These are phyloP conservation scores for Staurois parvus DNA, from an alignment of 2,797 vertebrate genomes.

Conservation along the genomic window DNA sequence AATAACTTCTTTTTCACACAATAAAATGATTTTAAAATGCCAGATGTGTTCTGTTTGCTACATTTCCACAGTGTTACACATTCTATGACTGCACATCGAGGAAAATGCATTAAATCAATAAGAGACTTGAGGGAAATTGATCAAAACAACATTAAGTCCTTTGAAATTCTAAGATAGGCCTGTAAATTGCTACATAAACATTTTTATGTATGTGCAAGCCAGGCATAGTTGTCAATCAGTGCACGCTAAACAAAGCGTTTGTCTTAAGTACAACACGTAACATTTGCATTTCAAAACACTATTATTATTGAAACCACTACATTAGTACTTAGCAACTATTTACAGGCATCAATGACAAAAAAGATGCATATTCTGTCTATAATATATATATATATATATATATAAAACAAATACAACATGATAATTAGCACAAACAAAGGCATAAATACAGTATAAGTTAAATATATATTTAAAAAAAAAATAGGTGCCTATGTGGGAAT, in stretches of 20 bases:
- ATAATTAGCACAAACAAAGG: no score
- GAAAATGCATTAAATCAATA: conserved; percentile 61
- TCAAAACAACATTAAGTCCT: conserved; percentile 61
- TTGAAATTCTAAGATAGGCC: conserved; percentile 54
- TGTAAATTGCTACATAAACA: conserved; percentile 62
- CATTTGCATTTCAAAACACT: conserved; percentile 56
- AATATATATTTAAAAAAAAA: no score
- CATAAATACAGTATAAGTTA: no score
- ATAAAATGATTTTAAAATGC: conserved; percentile 53
- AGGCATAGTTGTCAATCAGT: conserved; percentile 56
- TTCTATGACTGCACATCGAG: conserved; percentile 33
- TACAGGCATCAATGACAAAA: not conserved
- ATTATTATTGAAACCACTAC: conserved; percentile 6
- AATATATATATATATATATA: no score
- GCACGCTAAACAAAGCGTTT: conserved; percentile 53
- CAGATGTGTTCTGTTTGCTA: conserved; percentile 54
- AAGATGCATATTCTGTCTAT: no score
- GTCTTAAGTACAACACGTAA: conserved; percentile 54
- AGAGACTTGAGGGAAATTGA: conserved; percentile 59
- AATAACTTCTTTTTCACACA: conserved; percentile 48
- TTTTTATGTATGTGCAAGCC: conserved; percentile 56
- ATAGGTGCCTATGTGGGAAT: not conserved
- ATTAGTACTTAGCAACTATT: conserved; percentile 26
- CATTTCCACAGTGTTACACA: conserved; percentile 43
- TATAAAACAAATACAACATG: no score